Percentiles rank a stretch among this genome's conserved stretches.
Conservation (phyloP, 2,888 invertebrate genomes). For the Embidobia sp. region DNA sequence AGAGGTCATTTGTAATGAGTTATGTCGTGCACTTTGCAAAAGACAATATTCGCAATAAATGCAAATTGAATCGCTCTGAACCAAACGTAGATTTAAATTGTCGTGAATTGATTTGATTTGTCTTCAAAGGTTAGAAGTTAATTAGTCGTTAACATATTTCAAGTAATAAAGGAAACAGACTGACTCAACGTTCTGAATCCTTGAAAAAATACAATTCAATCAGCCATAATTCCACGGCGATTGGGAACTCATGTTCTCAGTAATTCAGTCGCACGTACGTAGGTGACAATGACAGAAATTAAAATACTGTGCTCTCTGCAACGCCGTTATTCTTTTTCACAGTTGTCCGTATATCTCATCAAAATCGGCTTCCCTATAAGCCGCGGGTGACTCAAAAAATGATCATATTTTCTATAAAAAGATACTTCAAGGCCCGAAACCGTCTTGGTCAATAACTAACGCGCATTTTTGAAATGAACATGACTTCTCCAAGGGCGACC, state of each 20-base stretch:
- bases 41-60: no score
- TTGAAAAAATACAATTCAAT: constrained; percentile 1
- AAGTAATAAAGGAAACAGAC: neutral
- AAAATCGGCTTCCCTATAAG: constrained; percentile 38
- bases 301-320: neutral
- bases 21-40: no score
- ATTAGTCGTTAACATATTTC: neutral
- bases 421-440: constrained; percentile 30
- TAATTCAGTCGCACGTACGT: constrained; percentile 28
- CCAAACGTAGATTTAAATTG: neutral
- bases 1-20: no score
- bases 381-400: constrained; percentile 38
- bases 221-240: constrained; percentile 8
- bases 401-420: constrained; percentile 57
- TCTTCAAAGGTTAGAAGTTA: neutral
- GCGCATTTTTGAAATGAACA: constrained; percentile 38
- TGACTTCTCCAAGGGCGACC: constrained; percentile 25
- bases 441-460: constrained; percentile 16
- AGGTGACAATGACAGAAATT: constrained; percentile 47
- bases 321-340: constrained; percentile 49
- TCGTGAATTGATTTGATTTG: neutral
- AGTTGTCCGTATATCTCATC: constrained; percentile 15
- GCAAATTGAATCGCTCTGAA: no score
- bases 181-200: constrained; percentile 1
- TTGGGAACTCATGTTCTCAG: constrained; percentile 33